These are phyloP conservation scores for Willowsia nigromaculata DNA, from an alignment of 2,888 invertebrate genomes.

Conservation along the genomic window DNA sequence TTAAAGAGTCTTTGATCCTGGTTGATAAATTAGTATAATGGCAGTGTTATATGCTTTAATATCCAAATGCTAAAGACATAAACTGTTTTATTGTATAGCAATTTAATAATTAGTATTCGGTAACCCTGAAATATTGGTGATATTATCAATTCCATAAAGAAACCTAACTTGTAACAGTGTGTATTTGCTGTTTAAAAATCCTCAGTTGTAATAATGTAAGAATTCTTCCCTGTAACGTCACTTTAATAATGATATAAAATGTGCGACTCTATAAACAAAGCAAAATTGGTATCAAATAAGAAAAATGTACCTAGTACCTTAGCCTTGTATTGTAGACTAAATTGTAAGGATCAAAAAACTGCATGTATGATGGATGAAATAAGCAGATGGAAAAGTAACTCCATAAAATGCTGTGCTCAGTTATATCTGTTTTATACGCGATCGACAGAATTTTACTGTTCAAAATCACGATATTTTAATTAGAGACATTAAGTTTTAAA, in stretches of 20 bases:
- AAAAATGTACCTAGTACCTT: constrained; percentile 18
- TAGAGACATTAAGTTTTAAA: not conserved
- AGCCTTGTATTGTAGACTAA: constrained; percentile 1
- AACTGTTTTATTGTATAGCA: not conserved
- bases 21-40: not conserved
- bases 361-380: not conserved
- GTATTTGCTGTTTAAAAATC: constrained; percentile 8
- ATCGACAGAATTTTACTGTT: not conserved
- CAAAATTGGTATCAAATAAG: not conserved
- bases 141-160: constrained; percentile 52
- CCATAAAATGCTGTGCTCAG: not conserved
- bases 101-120: not conserved
- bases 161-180: not conserved
- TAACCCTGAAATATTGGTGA: constrained; percentile 49
- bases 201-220: constrained; percentile 7
- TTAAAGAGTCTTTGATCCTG: not conserved
- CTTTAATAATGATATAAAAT: not conserved
- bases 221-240: not conserved
- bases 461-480: not conserved
- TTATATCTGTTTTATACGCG: not conserved
- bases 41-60: not conserved
- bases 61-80: not conserved
- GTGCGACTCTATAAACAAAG: not conserved
- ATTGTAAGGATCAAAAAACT: not conserved
- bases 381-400: not conserved